Evolutionary conservation across 2,888 invertebrate species (phyloP), one percentile per base, ranked within the genome.

Genomic region (Kryphioiulus occultus): DNA sequence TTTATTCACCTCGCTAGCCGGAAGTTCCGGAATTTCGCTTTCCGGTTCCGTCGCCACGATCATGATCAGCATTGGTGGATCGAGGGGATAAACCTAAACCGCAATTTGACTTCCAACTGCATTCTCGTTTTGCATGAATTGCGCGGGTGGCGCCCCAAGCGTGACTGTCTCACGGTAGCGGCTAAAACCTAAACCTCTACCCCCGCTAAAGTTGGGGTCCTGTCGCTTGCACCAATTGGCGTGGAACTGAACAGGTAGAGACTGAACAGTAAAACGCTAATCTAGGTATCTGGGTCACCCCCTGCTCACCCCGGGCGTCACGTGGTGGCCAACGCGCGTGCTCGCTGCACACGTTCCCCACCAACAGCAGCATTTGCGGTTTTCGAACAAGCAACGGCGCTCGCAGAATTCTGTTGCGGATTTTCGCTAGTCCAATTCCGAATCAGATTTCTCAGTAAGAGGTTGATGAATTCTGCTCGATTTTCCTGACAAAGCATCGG

Each of bases 271-370:
- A 26, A 68, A 68, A 30, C 78, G 78, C 26, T 78, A 78, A 78
- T 78, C 78, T 78, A 78, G 78, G 78, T 78, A 78, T 78, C 9
- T 78, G 78, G 78, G 78, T 78, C 78, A 78, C 68, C 68, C 68
- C 68, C 68, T 7, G 2, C 9, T 68, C 68, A 68, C 78, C 78
- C 78, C 30, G 78, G 78, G 15, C 78, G 78, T 78, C 78, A 78
- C 78, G 78, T 32, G 78, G 78, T 30, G 78, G 12, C 2, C 26
- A 78, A 30, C 17, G 78, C 78, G 78, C 78, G 78, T 78, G 78
- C 78, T 7, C 53, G 53, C 53, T n/a, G 53, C n/a, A 32, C 30
- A 30, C 78, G 78, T 17, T 78, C 59, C n/a, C 22, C 22, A 22
- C 22, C n/a, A n/a, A n/a, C 22, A 59, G 30, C 30, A 4, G 30